Base-by-base conservation (phyloP, 92 coral and sea anemone genomes). In the Zoanthus sociatus region DNA sequence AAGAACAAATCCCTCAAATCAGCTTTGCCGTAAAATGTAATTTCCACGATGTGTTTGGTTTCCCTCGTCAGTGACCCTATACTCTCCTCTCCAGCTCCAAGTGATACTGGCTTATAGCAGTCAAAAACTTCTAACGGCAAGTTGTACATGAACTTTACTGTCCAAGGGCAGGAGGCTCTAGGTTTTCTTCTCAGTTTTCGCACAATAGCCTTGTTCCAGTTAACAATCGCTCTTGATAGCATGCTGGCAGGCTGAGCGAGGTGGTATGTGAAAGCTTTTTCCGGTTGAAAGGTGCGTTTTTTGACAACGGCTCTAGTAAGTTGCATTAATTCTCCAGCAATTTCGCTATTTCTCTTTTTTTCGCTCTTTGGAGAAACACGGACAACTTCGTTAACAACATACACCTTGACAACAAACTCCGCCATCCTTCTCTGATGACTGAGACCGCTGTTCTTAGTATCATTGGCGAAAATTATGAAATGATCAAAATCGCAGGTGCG, bases 241-340 rank as follows among this genome's bases (percentile, higher is more conserved):
- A 87, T 87, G 72, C 78, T 51, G 77, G 78, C 84, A 63, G 89
- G 84, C 89, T 77, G 84, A 67, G 89, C 74, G 72, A 78, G 85
- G 70, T 77, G 84, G 83, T 68, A 87, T 78, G 78, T 87, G 69
- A 44, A 78, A 33, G 77, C 69, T 55, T 87, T 64, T 87, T 47
- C 84, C 31, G 51, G 60, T 58, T 58, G 21, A 9, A 73, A 37
- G 68, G 79, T 84, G 70, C 56, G 67, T 61, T 84, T 84, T 71
- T 71, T 84, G 64, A 58, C 64, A 58, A 58, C 64, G n/a, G 64
- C 64, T 58, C 54, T 50, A 26, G 74, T 31, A 70, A 70, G 74
- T 8, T 70, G 74, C 74, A 42, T 71, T 71, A 37, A 9, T 71
- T 71, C 76, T 71, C 76, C 76, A 42, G 76, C 76, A 71, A 71